Evolutionary conservation across 37 sponge, comb jelly and placozoan species (phyloP), one percentile per base, ranked within the genome.

Genomic region (Aphrocallistes beatrix): DNA sequence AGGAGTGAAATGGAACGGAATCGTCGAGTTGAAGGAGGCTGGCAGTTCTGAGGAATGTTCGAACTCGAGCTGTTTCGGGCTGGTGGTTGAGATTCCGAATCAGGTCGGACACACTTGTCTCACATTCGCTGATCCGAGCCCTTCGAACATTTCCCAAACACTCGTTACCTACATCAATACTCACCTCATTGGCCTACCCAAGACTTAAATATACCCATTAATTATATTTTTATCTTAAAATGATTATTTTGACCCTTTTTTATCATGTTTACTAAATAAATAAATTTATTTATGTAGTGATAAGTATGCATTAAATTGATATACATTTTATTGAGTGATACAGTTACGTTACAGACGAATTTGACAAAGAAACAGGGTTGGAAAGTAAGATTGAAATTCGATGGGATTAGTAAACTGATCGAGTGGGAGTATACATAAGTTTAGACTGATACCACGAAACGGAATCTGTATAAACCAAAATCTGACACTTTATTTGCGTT

Each of bases 61-160:
- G 8, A 60, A 60, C 75, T 3, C 21, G n/a, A 60, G n/a, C 21
- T 60, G 75, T 28, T 60, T 60, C 21, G 75, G 75, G 21, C n/a
- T 60, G n/a, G 17, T 60, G 1, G 75, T 60, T 60, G 75, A 6
- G 3, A 60, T 60, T 13, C 25, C 32, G 75, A 60, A 19, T 60
- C 75, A 60, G 21, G 21, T 3, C n/a, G 75, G 75, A 28, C 75
- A 19, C 3, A 60, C 75, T 60, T 60, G 75, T 60, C 21, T 60
- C 8, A 60, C 21, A 60, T 60, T 60, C 75, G 75, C 75, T 30
- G 75, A 60, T 60, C 75, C 75, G n/a, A 60, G 75, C n/a, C 75
- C 75, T 60, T 60, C 75, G 3, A 60, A 60, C n/a, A 60, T 60
- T 6, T 60, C 75, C 3, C 75, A 60, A 60, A 60, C 75, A 19